Base-by-base conservation (phyloP, 2,113 vertebrate genomes). In the Fulmarus glacialis region DNA sequence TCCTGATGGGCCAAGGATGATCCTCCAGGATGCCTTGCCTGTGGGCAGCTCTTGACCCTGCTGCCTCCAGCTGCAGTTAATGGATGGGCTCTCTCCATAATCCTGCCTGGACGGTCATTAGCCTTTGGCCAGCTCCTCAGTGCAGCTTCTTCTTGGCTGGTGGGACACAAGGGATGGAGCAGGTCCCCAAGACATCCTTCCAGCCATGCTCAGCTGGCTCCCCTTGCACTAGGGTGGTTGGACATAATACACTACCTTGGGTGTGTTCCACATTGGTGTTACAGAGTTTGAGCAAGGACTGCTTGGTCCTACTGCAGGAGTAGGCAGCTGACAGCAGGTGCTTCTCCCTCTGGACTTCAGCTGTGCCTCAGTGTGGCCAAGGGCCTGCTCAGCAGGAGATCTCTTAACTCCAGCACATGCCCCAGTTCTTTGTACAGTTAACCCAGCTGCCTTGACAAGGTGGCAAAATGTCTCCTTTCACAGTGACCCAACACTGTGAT, bases 391-490 rank as follows among this genome's bases (percentile, higher is more conserved):
- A 77, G 55, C 40, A 70, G 55, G 50, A 38, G 26, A 53, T 38
- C 15, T 56, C 75, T 45, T 43, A 30, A 29, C 21, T 45, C 2
- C 0, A 87, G n/a, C 62, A 52, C 22, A 29, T 3, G 6, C 27
- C 5, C 4, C 13, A 23, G 23, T 13, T 90, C 59, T 64, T 53
- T 1, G 1, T 4, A 5, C 11, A 17, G 4, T 9, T 3, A 2
- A 36, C 48, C 48, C 52, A 36, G 73, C 21, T 68, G 73, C 52
- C 81, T 87, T 55, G 64, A 21, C 20, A n/a, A 30, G 45, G 22
- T 56, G 55, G 38, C 29, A 62, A 9, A 52, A 55, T 29, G 27
- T 90, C 40, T 85, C 45, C 75, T 62, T 59, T 40, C 29, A n/a
- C 48, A 67, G n/a, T 42, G 75, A 47, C 38, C 73, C 84, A 72